phyloP scores from a whole-genome alignment of 2,888 invertebrate genomes.

The Sycophila texana region DNA sequence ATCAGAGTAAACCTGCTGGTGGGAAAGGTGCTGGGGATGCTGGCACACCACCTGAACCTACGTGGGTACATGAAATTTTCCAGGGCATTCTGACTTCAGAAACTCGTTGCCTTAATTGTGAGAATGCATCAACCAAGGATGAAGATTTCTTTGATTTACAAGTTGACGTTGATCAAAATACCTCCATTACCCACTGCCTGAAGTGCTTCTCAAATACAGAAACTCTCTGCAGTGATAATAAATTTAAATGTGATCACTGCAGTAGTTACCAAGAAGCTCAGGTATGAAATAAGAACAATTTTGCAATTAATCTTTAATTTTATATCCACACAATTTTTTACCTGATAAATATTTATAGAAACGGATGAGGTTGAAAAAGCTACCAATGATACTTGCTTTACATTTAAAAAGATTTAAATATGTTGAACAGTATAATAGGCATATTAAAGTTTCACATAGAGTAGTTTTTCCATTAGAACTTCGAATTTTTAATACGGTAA shows the following conservation, averaged over 20 bases:
- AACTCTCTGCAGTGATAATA: slow-evolving; percentile 98
- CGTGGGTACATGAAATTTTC: slow-evolving; percentile 99
- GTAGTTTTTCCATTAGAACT: slow-evolving; percentile 99
- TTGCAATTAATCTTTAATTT: slow-evolving; percentile 9
- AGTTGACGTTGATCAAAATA: slow-evolving; percentile 99
- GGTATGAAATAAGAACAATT: slow-evolving; percentile 68
- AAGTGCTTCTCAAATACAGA: slow-evolving; percentile 99
- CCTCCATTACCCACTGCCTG: slow-evolving; percentile 98
- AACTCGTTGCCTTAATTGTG: slow-evolving; percentile 99
- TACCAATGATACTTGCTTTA: slow-evolving; percentile 97
- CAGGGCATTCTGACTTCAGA: slow-evolving; percentile 99
- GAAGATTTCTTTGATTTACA: slow-evolving; percentile 99
- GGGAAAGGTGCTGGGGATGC: slow-evolving; percentile 77
- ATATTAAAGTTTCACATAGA: slow-evolving; percentile 99
- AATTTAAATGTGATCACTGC: slow-evolving; percentile 99
- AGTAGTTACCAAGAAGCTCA: slow-evolving; percentile 99
- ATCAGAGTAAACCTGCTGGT: slow-evolving; percentile 81
- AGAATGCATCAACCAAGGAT: slow-evolving; percentile 99
- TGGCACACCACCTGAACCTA: slow-evolving; percentile 86
- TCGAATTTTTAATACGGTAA: slow-evolving; percentile 96
- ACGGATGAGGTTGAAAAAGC: slow-evolving; percentile 98
- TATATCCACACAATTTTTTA: slow-evolving; percentile 19
- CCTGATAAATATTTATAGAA: slow-evolving; percentile 76
- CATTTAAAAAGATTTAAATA: slow-evolving; percentile 98
- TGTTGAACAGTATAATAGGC: slow-evolving; percentile 98